These are phyloP conservation scores for Atethmia centrago DNA, from an alignment of 2,888 invertebrate species.

Conservation along the genomic window DNA sequence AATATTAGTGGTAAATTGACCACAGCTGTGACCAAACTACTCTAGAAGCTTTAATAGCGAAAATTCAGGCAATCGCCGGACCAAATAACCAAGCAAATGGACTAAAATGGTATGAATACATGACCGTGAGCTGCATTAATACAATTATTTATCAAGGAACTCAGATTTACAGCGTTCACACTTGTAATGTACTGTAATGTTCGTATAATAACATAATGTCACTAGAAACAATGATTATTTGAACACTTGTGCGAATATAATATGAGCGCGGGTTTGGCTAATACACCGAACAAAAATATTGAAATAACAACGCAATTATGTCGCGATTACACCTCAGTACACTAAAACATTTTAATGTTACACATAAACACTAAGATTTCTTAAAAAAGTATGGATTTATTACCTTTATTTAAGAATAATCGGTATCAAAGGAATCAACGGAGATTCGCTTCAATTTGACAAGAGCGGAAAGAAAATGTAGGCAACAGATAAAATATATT, in stretches of 20 bases:
- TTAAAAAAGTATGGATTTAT: constrained; percentile 70
- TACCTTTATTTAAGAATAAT: constrained; percentile 75
- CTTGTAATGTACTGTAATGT: constrained; percentile 3
- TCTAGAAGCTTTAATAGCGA: neutral
- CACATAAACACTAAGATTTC: constrained; percentile 71
- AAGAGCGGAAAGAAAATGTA: constrained; percentile 59
- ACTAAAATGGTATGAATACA: constrained; percentile 3
- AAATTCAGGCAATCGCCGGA: constrained; percentile 21
- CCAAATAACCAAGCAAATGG: constrained; percentile 30
- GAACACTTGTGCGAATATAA: constrained; percentile 53
- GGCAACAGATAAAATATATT: constrained; percentile 47
- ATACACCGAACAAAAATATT: constrained; percentile 48
- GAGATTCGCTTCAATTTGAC: constrained; percentile 66
- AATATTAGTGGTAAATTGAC: constrained; percentile 3
- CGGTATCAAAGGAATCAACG: constrained; percentile 60
- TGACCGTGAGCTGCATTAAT: neutral
- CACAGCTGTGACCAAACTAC: neutral
- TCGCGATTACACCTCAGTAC: constrained; percentile 24
- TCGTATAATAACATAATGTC: constrained; percentile 25
- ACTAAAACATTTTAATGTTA: constrained; percentile 34
- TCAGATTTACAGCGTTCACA: neutral
- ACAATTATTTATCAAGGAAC: neutral
- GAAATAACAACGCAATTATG: constrained; percentile 57
- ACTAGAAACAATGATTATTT: constrained; percentile 32
- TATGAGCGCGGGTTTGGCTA: constrained; percentile 55